These are phyloP conservation scores for Pseudomyrmex pallidus DNA, from an alignment of 1,140 invertebrate genomes.

Conservation along the genomic window DNA sequence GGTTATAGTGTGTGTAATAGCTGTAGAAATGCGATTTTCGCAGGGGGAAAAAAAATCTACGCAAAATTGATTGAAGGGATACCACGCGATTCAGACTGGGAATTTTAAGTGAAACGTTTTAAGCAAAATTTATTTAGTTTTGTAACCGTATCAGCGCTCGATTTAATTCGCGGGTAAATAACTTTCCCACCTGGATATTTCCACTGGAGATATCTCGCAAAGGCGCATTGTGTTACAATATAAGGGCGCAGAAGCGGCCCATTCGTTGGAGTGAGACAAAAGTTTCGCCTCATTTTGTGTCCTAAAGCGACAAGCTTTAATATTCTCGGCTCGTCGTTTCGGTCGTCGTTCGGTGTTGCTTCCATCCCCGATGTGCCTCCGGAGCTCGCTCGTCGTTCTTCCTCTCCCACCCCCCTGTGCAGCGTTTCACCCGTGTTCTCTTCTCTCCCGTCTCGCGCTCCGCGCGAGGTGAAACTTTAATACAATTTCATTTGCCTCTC, in stretches of 20 bases:
- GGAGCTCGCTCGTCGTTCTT: background rate
- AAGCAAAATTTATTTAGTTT: background rate
- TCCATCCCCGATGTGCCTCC: slow-evolving; percentile 18
- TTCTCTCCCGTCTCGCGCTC: background rate
- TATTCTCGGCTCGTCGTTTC: slow-evolving; percentile 69
- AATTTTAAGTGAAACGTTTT: background rate
- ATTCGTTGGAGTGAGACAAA: slow-evolving; percentile 51
- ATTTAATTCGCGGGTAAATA: slow-evolving; percentile 31
- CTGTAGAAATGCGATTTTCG: slow-evolving; percentile 44
- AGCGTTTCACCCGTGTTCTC: too few relatives aligned
- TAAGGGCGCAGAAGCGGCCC: slow-evolving; percentile 10
- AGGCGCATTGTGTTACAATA: slow-evolving; percentile 6
- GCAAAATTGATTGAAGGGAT: background rate
- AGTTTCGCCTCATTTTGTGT: slow-evolving; percentile 72
- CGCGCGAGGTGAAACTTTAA: slow-evolving; percentile 75
- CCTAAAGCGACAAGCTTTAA: slow-evolving; percentile 77
- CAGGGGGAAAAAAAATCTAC: background rate
- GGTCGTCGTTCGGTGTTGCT: slow-evolving; percentile 52
- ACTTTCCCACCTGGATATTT: background rate
- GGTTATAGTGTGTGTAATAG: slow-evolving; percentile 3
- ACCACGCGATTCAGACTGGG: background rate
- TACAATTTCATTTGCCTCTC: slow-evolving; percentile 77
- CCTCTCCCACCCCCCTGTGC: background rate
- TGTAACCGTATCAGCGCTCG: background rate
- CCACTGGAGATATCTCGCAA: slow-evolving; percentile 13